A percentile compares a stretch with the other conserved stretches of the same genome.
These are phyloP conservation scores for Cistogaster globosa DNA, from an alignment of 2,888 invertebrate genomes.

Conservation along the genomic window DNA sequence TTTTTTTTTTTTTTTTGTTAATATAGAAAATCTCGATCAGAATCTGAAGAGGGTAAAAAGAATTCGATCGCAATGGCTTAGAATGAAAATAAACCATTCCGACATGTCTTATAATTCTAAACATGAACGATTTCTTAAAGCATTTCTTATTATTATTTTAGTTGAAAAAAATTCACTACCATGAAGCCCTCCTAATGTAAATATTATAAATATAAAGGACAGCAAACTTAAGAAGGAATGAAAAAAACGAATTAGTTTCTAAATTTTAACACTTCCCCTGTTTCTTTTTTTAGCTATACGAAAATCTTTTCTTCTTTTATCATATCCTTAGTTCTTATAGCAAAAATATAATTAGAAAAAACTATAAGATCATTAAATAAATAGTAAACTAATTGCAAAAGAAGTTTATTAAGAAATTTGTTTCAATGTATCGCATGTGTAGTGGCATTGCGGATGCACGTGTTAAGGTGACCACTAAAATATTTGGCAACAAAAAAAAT, in stretches of 20 bases:
- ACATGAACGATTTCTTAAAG: neutral
- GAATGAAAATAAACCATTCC: no score
- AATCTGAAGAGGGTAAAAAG: no score
- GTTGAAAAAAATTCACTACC: neutral
- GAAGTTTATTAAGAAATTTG: conserved; percentile 38
- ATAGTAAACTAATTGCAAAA: conserved; percentile 53
- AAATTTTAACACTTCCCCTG: neutral
- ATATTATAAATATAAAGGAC: neutral
- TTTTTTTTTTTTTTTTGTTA: no score
- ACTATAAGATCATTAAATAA: conserved; percentile 43
- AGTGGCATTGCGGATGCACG: conserved; percentile 52
- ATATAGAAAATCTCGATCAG: no score
- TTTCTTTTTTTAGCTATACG: neutral
- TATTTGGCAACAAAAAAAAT: conserved; percentile 15
- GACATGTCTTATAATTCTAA: neutral
- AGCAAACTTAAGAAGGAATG: conserved; percentile 2
- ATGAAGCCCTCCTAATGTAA: neutral
- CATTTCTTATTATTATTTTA: neutral
- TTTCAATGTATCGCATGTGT: conserved; percentile 18
- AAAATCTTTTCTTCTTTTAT: neutral
- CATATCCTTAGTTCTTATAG: neutral
- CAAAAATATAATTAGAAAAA: neutral
- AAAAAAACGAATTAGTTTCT: neutral
- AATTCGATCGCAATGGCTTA: no score
- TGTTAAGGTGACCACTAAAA: conserved; percentile 60